Conservation (phyloP, 1,140 invertebrate genomes). For the Gerris buenoi region DNA sequence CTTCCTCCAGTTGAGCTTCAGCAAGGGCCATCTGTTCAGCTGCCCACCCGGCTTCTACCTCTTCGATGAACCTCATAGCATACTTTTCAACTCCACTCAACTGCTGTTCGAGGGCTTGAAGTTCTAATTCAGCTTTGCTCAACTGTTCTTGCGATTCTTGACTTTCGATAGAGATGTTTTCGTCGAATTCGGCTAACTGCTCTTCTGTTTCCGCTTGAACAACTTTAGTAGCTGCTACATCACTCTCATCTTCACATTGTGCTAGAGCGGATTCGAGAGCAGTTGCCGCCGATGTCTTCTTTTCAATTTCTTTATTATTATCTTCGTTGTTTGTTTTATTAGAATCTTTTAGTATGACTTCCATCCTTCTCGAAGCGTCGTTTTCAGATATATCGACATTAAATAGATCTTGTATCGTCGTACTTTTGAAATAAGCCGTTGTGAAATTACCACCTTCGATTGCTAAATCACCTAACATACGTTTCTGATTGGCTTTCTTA, state of each 20-base stretch:
- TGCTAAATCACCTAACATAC: constrained; percentile 86
- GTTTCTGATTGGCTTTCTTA: constrained; percentile 96
- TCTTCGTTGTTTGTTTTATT: constrained; percentile 12
- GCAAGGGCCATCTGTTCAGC: constrained; percentile 73
- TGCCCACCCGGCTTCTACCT: constrained; percentile 65
- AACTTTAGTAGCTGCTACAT: constrained; percentile 76
- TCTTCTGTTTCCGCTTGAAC: constrained; percentile 85
- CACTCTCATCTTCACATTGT: constrained; percentile 85
- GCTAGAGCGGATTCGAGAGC: constrained; percentile 70
- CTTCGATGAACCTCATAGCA: constrained; percentile 82
- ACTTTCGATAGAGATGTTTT: constrained; percentile 73
- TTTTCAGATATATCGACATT: constrained; percentile 50
- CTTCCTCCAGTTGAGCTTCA: constrained; percentile 75
- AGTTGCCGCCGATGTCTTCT: constrained; percentile 45
- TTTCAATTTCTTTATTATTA: neutral
- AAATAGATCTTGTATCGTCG: constrained; percentile 86
- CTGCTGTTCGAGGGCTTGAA: constrained; percentile 70
- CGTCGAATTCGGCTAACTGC: constrained; percentile 91
- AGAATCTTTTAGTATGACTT: constrained; percentile 39
- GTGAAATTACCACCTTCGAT: constrained; percentile 99
- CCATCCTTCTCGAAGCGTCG: constrained; percentile 44
- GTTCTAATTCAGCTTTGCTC: constrained; percentile 68
- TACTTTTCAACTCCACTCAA: constrained; percentile 81
- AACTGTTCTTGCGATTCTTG: constrained; percentile 39
- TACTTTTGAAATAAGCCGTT: constrained; percentile 90